Percentiles rank a stretch among this genome's conserved stretches.
These are phyloP conservation scores for Sitophilus oryzae DNA, from an alignment of 1,140 invertebrate species.

Conservation along the genomic window DNA sequence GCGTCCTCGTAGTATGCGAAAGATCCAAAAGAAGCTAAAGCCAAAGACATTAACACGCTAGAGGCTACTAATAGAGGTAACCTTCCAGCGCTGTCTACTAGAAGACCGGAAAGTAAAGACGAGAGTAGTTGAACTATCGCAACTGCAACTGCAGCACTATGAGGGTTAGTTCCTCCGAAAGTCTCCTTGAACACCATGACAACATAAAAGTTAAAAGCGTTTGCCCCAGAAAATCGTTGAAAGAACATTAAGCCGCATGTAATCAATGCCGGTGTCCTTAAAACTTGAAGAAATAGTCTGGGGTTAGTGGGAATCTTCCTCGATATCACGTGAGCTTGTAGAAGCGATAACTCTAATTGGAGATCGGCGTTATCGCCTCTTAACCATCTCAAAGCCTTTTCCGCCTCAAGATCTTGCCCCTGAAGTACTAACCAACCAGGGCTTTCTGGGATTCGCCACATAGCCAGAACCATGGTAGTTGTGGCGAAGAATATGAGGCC, in stretches of 20 bases:
- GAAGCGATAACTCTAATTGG: conserved; percentile 59
- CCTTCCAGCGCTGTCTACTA: conserved; percentile 73
- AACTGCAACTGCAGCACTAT: conserved; percentile 71
- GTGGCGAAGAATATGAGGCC: conserved; percentile 69
- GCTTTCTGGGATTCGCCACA: conserved; percentile 74
- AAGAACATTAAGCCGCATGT: conserved; percentile 82
- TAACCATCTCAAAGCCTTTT: conserved; percentile 68
- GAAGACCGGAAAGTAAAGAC: conserved; percentile 68
- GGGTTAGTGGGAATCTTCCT: conserved; percentile 37
- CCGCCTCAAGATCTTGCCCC: conserved; percentile 71
- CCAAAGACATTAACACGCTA: conserved; percentile 75
- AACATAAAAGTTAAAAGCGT: conserved; percentile 78
- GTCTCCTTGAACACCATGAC: conserved; percentile 74
- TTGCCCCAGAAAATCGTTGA: conserved; percentile 74
- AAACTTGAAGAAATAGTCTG: conserved; percentile 28
- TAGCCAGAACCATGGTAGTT: conserved; percentile 59
- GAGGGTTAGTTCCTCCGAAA: conserved; percentile 72
- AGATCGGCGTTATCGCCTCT: conserved; percentile 68
- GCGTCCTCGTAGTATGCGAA: conserved; percentile 67
- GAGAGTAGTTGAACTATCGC: conserved; percentile 73
- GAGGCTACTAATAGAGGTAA: conserved; percentile 72
- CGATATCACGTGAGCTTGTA: conserved; percentile 60
- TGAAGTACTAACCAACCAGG: conserved; percentile 71
- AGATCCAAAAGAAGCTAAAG: conserved; percentile 71
- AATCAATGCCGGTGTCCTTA: conserved; percentile 62